phyloP scores from a whole-genome alignment of 1,140 invertebrate species.

The Rhyzopertha dominica region DNA sequence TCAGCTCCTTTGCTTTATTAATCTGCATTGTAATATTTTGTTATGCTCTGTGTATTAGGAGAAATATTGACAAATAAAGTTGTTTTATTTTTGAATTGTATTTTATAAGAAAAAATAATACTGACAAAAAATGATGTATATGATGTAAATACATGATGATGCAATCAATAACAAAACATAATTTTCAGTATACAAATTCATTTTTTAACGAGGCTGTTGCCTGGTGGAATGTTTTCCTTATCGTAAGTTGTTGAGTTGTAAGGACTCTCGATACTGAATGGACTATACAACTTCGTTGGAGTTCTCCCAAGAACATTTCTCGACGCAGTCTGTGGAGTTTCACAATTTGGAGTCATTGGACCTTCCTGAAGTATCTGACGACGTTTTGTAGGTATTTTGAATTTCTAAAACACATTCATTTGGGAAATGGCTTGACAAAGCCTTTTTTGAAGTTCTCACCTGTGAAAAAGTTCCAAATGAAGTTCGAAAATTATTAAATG shows the following conservation, averaged over 20 bases:
- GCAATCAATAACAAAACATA: too few relatives aligned
- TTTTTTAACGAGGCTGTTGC: too few relatives aligned
- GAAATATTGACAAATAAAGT: too few relatives aligned
- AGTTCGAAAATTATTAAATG: constrained; percentile 53
- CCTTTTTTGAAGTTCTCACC: constrained; percentile 38
- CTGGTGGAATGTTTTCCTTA: constrained; percentile 32
- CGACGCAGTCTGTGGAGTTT: constrained; percentile 51
- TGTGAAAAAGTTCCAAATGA: constrained; percentile 56
- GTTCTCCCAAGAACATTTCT: constrained; percentile 54
- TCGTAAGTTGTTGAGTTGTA: constrained; percentile 26
- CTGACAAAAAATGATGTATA: too few relatives aligned
- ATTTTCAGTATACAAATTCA: too few relatives aligned
- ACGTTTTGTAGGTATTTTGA: constrained; percentile 53
- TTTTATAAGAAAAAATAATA: too few relatives aligned
- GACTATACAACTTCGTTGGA: constrained; percentile 60
- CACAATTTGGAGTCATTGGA: constrained; percentile 47
- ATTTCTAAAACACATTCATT: constrained; percentile 32
- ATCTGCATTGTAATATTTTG: too few relatives aligned
- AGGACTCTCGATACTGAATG: constrained; percentile 59
- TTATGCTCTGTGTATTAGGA: too few relatives aligned
- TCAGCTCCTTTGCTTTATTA: too few relatives aligned
- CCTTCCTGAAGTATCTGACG: constrained; percentile 55
- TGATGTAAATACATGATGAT: too few relatives aligned
- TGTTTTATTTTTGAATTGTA: too few relatives aligned
- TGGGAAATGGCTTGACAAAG: constrained; percentile 2